Base-by-base conservation (phyloP, 2,797 vertebrate genomes). In the Sibirionetta formosa region DNA sequence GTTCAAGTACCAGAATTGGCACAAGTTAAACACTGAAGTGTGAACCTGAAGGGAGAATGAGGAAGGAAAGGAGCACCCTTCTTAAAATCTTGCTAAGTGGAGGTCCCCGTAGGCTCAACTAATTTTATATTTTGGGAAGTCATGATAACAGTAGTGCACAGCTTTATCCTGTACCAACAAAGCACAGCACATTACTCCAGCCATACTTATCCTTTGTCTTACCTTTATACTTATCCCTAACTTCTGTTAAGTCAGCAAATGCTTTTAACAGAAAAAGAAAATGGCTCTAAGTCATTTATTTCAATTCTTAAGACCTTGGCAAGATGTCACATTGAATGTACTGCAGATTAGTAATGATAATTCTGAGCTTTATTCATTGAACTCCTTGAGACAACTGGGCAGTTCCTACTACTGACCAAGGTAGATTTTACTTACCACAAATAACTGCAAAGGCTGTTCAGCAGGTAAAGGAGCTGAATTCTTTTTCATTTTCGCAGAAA, bases 401-500 rank as follows among this genome's bases (percentile, higher is more conserved):
- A 90, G 16, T 18, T 81, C 51, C 68, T 35, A 40, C 18, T 35
- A 23, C 8, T 82, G 36, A 90, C 5, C 69, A 89, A 78, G 26
- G 3, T 35, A 29, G 76, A 40, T 93, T 71, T 63, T 22, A 90
- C 99, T 98, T 97, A 99, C 99, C 95, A 99, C 99, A 98, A 99
- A 99, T 86, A 99, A 98, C 3, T 99, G 99, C 54, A 99, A 97
- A 69, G 99, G 98, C 5, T 99, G 99, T 80, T 99, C 98, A 94
- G 96, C 98, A 96, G 95, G 98, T 95, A 97, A 95, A 96, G 92
- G 98, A 35, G 97, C 95, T 97, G 98, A 97, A 86, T 96, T 98
- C 98, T 99, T 99, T 97, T 99, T 99, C 36, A 99, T 98, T 98
- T 99, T 99, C 57, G 98, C 97, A 58, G 99, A 98, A 85, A 99